Conservation (phyloP, 2,888 invertebrate species). For the Caradrina kadenii region DNA sequence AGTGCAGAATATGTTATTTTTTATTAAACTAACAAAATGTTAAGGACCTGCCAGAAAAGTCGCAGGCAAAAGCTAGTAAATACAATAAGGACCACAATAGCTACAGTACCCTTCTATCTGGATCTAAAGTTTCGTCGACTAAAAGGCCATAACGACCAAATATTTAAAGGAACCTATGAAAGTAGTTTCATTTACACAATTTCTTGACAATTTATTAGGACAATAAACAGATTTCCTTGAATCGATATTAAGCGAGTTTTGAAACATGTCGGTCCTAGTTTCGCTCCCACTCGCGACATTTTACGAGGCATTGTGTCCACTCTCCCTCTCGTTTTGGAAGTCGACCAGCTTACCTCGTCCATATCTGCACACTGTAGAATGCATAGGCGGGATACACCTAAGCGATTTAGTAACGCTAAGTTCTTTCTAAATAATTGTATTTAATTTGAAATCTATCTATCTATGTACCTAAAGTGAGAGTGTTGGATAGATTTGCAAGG, state of each 20-base stretch:
- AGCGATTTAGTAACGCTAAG: background rate
- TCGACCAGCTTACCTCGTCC: constrained; percentile 56
- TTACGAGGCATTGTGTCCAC: constrained; percentile 68
- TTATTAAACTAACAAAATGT: too few species aligned
- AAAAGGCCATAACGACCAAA: constrained; percentile 6
- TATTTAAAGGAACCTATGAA: background rate
- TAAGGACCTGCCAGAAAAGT: too few species aligned
- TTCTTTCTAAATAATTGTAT: too few species aligned
- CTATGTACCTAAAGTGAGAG: too few species aligned
- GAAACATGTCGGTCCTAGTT: constrained; percentile 64
- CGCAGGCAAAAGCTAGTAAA: background rate
- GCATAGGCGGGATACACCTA: background rate
- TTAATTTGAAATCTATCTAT: too few species aligned
- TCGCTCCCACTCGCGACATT: constrained; percentile 67
- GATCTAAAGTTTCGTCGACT: background rate
- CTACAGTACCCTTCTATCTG: background rate
- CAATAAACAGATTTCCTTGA: constrained; percentile 44
- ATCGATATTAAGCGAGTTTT: constrained; percentile 46
- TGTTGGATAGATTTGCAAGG: too few species aligned
- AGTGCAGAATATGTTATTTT: too few species aligned
- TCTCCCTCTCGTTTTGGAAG: constrained; percentile 76
- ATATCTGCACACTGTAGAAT: background rate
- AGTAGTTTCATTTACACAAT: constrained; percentile 10
- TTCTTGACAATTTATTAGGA: constrained; percentile 28
- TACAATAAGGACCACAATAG: background rate